Conservation (phyloP, 2,888 invertebrate species). For the Syrphus vitripennis region DNA sequence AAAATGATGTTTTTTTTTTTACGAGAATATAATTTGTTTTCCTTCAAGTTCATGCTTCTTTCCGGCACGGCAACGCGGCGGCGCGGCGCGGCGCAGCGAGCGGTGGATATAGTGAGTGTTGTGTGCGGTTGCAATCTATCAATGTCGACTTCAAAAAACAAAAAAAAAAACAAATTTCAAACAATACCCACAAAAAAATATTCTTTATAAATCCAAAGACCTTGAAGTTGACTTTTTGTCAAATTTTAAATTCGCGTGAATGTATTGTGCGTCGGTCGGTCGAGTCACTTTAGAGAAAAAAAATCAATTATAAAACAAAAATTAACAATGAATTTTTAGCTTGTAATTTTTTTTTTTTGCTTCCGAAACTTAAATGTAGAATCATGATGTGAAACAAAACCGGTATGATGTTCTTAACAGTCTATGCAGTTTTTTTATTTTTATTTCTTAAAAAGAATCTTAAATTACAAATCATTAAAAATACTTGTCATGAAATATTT, state of each 20-base stretch:
- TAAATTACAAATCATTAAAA: neutral
- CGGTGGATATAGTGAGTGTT: too few species aligned
- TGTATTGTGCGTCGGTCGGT: slow-evolving; percentile 16
- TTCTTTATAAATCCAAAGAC: slow-evolving; percentile 15
- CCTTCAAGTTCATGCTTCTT: slow-evolving; percentile 2
- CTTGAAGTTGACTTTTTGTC: slow-evolving; percentile 48
- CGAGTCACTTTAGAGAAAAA: neutral
- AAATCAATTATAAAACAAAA: neutral
- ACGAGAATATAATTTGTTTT: neutral
- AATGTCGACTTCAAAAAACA: slow-evolving; percentile 21
- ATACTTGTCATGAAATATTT: neutral
- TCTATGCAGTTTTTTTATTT: slow-evolving; percentile 6
- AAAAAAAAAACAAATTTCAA: neutral
- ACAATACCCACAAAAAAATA: neutral
- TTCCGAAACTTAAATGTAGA: neutral
- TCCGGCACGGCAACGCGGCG: too few species aligned
- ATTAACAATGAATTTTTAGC: slow-evolving; percentile 1
- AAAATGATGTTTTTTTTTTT: slow-evolving; percentile 23
- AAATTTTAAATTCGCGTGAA: neutral
- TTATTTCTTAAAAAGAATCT: neutral
- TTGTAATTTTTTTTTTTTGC: neutral
- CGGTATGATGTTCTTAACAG: slow-evolving; percentile 22
- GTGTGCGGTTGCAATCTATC: slow-evolving; percentile 53
- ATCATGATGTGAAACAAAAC: slow-evolving; percentile 25
- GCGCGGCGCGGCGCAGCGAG: too few species aligned